Percentiles rank a stretch among this genome's conserved stretches.
Evolutionary conservation across 1,140 invertebrate genomes (phyloP).

Genomic region (Oryzaephilus surinamensis): DNA sequence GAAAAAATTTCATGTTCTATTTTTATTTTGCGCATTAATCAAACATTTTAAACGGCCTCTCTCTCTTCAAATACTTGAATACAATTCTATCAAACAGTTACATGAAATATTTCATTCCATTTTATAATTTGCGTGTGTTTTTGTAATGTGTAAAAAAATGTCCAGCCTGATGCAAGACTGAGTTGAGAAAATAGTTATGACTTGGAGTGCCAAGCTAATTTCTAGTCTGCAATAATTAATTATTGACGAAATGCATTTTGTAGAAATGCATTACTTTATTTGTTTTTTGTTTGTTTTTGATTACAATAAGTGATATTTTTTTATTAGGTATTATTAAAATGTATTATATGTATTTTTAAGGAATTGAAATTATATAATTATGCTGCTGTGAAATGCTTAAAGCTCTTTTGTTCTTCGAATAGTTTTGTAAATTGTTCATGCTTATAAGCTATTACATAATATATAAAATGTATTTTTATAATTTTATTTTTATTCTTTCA

Average conservation of each 20-base stretch:
- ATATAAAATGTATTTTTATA: too few species aligned
- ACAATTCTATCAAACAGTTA: conserved; percentile 9
- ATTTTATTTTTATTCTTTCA: too few species aligned
- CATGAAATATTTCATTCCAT: conserved; percentile 6
- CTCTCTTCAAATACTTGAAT: conserved; percentile 10
- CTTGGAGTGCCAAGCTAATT: conserved; percentile 23
- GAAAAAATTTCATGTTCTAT: conserved; percentile 12
- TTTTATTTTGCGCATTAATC: conserved; percentile 18
- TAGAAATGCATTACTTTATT: conserved; percentile 17
- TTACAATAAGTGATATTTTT: too few species aligned
- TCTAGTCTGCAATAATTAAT: conserved; percentile 19
- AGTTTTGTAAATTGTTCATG: too few species aligned
- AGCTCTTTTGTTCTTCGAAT: too few species aligned
- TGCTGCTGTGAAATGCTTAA: too few species aligned
- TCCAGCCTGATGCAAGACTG: conserved; percentile 6
- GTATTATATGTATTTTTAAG: conserved; percentile 9
- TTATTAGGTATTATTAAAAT: conserved; percentile 13
- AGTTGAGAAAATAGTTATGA: background rate
- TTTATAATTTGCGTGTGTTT: conserved; percentile 8
- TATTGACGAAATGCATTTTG: conserved; percentile 7
- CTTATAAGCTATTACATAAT: too few species aligned
- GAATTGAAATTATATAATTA: too few species aligned
- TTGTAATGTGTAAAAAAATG: too few species aligned
- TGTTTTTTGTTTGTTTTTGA: conserved; percentile 14
- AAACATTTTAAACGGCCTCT: conserved; percentile 3